Base-by-base conservation (phyloP, 2,113 vertebrate species). In the Brienomyrus brachyistius region DNA sequence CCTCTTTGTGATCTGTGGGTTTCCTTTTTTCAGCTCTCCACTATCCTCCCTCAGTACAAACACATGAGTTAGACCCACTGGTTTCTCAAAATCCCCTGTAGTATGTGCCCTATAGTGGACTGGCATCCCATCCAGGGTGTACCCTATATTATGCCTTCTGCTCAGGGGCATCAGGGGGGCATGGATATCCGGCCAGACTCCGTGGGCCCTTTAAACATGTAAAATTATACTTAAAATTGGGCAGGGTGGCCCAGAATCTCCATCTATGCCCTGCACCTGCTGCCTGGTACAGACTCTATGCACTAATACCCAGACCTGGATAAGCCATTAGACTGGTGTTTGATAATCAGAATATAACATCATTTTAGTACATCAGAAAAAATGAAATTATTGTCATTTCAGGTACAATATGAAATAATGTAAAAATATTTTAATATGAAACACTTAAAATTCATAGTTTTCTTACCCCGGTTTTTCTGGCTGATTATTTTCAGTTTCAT, bases 381-480 rank as follows among this genome's bases (percentile, higher is more conserved):
- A 35, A 82, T 1, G 15, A 47, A 19, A 82, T 82, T 21, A 47
- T 21, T 82, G 77, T 21, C 1, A 48, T 23, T 84, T 47, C 35
- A 84, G 9, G 1, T 84, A 47, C 40, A 59, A 59, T 15, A 56
- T 56, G 13, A 87, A 40, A 88, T 45, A 48, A 19, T 54, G 21
- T 70, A 54, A 56, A 56, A 56, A 56, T 56, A 56, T 56, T 56
- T 56, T 21, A 56, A 21, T 56, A 23, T 56, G 54, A 56, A 23
- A 27, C 1, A 84, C 48, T 84, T 21, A 82, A 82, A 82, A 43
- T 45, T 19, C 23, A 10, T 19, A 47, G 15, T 27, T 84, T 83
- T 50, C 51, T 89, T 95, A 96, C 96, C 95, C 95, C 48, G 94
- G 90, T 13, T 94, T 94, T 92, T 51, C 92, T 82, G 94, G 94